phyloP scores from a whole-genome alignment of 2,797 vertebrate species.

The Synanceia verrucosa region DNA sequence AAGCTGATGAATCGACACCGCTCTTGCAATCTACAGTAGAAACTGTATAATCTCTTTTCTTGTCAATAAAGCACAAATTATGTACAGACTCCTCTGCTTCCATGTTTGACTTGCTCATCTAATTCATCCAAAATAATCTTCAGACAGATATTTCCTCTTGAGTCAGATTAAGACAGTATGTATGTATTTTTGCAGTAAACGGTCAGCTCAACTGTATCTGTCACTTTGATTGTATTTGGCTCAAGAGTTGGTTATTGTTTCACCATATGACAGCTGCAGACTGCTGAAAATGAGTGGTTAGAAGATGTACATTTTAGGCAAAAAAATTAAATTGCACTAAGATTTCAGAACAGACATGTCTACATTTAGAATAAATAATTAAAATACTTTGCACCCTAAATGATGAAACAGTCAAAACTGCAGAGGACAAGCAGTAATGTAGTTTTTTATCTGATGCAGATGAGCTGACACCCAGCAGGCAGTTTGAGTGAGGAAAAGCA shows the following conservation, averaged over 20 bases:
- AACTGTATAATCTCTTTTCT: conserved; percentile 68
- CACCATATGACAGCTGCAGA: background rate
- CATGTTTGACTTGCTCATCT: background rate
- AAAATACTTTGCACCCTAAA: too few relatives aligned
- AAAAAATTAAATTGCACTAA: too few relatives aligned
- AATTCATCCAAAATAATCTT: background rate
- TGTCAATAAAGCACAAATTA: conserved; percentile 81
- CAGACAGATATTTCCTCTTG: background rate
- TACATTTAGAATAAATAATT: too few relatives aligned
- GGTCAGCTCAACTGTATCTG: background rate
- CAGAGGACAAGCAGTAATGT: background rate
- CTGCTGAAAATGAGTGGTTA: background rate
- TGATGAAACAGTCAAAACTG: too few relatives aligned
- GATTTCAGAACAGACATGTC: background rate
- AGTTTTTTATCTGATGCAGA: background rate
- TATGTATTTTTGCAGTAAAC: background rate
- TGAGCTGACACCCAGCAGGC: background rate
- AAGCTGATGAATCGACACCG: conserved; percentile 41
- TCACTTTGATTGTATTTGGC: conserved; percentile 1
- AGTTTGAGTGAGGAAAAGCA: background rate
- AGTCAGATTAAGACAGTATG: background rate
- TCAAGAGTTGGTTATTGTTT: conserved; percentile 3
- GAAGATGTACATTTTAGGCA: background rate
- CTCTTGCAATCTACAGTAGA: conserved; percentile 71
- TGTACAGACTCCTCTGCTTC: conserved; percentile 21